Evolutionary conservation across 53 echinoderm and acorn worm genomes (phyloP), one percentile per base, ranked within the genome.

Genomic region (Pentamera pediparva): DNA sequence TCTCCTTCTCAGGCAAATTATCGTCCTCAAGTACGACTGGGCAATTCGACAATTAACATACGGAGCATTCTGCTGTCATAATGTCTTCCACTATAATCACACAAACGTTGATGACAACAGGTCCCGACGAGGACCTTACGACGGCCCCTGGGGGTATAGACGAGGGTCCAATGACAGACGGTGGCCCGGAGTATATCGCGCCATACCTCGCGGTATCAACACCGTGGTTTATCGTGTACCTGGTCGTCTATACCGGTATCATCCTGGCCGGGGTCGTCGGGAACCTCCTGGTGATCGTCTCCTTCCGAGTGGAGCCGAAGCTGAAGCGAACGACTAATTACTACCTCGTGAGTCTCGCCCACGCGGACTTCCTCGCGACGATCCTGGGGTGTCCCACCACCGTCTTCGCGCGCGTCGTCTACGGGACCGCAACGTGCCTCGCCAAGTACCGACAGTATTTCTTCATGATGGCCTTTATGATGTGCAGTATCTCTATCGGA

Each of bases 401-500:
- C 19, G 37, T 72, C 22, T 72, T 72, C 15, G 73, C 73, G 0
- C 73, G 73, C 11, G 36, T 72, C 0, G 73, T 54, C 34, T 53
- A 22, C 21, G 73, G 73, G 3, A 26, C 73, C 10, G 49, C 36
- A 18, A 50, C 73, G 9, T 72, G 73, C 20, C 31, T 72, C 18
- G 73, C 73, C 7, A 72, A 72, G 37, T 20, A 54, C 55, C 33
- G 73, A 33, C 73, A 72, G 10, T 72, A 72, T 22, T 72, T 51
- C 24, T 53, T 54, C 73, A 34, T 35, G 73, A 54, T 54, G 55
- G 73, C 73, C 1, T 72, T 72, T 33, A 72, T 72, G 6, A 51
- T 72, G 73, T n/a, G 73, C 73, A 54, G 73, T 12, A 54, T 72
- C 15, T 72, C 73, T 19, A 54, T 72, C 32, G 52, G 52, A 7